These are phyloP conservation scores for Neomorphus geoffroyi DNA, from an alignment of 2,797 vertebrate genomes.

Conservation along the genomic window DNA sequence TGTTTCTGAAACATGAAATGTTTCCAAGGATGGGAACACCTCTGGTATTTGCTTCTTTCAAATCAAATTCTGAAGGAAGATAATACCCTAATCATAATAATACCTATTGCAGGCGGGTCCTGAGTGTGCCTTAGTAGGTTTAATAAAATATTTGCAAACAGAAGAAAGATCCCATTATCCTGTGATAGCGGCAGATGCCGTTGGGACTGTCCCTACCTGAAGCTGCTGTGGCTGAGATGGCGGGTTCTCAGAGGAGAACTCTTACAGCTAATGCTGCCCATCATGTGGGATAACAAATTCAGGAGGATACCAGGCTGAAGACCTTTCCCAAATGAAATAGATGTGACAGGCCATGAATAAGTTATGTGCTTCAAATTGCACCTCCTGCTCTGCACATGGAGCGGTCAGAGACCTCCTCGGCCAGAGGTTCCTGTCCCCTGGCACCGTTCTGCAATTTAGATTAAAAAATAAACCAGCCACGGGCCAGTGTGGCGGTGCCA, in stretches of 20 bases:
- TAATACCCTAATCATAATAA: neutral
- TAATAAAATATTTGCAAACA: neutral
- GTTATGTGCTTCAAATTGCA: neutral
- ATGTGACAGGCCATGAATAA: neutral
- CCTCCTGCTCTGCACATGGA: neutral
- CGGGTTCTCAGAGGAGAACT: neutral
- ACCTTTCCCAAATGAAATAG: neutral
- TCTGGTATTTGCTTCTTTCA: neutral
- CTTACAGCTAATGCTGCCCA: neutral
- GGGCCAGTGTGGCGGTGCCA: neutral
- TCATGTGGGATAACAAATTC: neutral
- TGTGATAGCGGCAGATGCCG: fast-evolving
- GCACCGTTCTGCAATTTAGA: neutral
- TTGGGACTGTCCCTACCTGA: neutral
- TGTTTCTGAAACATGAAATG: neutral
- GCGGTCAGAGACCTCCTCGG: neutral
- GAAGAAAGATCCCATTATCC: neutral
- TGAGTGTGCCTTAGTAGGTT: neutral
- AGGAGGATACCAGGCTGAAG: neutral
- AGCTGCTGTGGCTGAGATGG: neutral
- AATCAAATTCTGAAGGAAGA: neutral
- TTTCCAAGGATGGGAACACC: neutral
- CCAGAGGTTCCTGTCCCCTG: neutral
- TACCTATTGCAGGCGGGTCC: too few relatives aligned
- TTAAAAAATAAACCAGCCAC: neutral